These are phyloP conservation scores for Drosophila aldrichi DNA, from an alignment of 2,888 invertebrate genomes.

Conservation along the genomic window DNA sequence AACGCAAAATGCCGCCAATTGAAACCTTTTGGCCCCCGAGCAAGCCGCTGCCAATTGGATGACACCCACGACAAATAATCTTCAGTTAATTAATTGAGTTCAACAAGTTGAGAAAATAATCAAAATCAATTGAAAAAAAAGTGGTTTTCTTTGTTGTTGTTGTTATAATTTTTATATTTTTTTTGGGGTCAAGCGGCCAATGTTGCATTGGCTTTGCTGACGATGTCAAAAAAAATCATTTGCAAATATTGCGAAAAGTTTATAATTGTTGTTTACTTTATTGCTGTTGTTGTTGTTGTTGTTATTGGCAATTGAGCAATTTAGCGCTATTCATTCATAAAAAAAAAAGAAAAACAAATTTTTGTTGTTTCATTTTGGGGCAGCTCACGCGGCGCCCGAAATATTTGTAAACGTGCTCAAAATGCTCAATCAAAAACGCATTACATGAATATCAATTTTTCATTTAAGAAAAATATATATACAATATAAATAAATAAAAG, in stretches of 20 bases:
- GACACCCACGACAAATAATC: slow-evolving; percentile 78
- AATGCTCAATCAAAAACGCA: slow-evolving; percentile 75
- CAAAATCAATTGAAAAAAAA: slow-evolving; percentile 77
- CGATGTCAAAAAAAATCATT: slow-evolving; percentile 52
- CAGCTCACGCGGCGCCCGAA: slow-evolving; percentile 66
- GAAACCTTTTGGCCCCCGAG: slow-evolving; percentile 7
- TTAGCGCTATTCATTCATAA: slow-evolving; percentile 76
- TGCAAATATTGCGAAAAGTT: slow-evolving; percentile 67
- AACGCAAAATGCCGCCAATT: slow-evolving; percentile 15
- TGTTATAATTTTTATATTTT: slow-evolving; percentile 29
- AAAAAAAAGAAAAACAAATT: slow-evolving; percentile 47
- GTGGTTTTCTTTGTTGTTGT: slow-evolving; percentile 22
- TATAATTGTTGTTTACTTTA: slow-evolving; percentile 28
- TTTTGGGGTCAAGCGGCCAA: slow-evolving; percentile 75
- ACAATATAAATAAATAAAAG: background rate
- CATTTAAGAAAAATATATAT: slow-evolving; percentile 19
- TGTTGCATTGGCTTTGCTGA: slow-evolving; percentile 30
- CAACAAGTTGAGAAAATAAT: slow-evolving; percentile 81
- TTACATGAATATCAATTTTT: slow-evolving; percentile 72
- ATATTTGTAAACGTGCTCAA: slow-evolving; percentile 52
- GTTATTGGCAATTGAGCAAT: slow-evolving; percentile 52
- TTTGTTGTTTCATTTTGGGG: slow-evolving; percentile 57
- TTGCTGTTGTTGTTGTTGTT: slow-evolving; percentile 39
- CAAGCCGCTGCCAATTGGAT: slow-evolving; percentile 50
- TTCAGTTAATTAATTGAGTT: slow-evolving; percentile 82